phyloP scores from a whole-genome alignment of 2,888 invertebrate genomes.

The Dromius quadrimaculatus region DNA sequence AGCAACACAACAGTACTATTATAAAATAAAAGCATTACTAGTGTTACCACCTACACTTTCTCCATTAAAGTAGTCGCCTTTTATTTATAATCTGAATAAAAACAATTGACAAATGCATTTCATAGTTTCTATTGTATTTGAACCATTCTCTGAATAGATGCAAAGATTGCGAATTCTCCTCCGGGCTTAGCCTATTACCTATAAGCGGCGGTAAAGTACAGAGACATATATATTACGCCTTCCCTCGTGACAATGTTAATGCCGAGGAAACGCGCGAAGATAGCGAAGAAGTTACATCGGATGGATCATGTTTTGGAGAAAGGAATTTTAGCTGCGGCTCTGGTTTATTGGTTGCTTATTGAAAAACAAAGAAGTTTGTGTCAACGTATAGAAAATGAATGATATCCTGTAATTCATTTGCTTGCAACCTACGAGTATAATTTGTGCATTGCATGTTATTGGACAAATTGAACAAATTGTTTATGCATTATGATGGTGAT shows the following conservation, averaged over 20 bases:
- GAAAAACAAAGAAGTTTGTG: neutral
- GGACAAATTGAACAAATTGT: no score
- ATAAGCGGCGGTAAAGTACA: constrained; percentile 40
- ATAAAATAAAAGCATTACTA: constrained; percentile 5
- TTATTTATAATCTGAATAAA: neutral
- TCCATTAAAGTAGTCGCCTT: neutral
- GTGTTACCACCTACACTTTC: constrained; percentile 21
- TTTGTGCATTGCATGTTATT: no score
- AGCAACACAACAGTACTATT: constrained; percentile 4
- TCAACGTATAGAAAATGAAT: no score
- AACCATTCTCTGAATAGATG: constrained; percentile 1
- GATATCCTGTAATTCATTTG: no score
- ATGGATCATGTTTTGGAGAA: constrained; percentile 19
- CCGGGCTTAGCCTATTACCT: constrained; percentile 18
- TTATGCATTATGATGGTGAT: no score
- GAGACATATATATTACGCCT: constrained; percentile 44
- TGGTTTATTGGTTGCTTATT: constrained; percentile 20
- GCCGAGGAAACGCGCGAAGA: constrained; percentile 12
- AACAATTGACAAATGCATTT: constrained; percentile 19
- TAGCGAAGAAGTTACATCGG: constrained; percentile 5
- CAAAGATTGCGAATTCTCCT: constrained; percentile 20
- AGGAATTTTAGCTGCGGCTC: constrained; percentile 19
- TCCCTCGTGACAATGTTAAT: constrained; percentile 32
- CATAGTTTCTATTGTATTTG: constrained; percentile 8
- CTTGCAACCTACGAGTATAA: no score